Conservation (phyloP, 2,113 vertebrate genomes). For the Hiodon tergisus region DNA sequence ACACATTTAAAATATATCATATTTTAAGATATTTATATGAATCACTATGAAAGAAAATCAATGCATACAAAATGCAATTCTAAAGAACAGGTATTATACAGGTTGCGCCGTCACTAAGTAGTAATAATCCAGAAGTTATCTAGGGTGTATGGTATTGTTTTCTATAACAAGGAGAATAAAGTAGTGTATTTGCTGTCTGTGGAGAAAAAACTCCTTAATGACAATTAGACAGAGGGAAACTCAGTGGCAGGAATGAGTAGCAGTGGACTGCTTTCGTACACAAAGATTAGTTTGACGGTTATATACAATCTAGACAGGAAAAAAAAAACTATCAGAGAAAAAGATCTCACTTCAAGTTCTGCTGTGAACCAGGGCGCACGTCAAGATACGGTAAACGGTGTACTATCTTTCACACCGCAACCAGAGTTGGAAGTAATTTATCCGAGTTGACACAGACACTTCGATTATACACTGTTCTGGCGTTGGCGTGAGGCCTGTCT, state of each 20-base stretch:
- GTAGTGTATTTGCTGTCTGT: not conserved
- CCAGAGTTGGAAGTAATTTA: slow-evolving; percentile 52
- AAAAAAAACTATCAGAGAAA: not conserved
- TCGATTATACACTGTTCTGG: slow-evolving; percentile 40
- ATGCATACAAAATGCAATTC: not conserved
- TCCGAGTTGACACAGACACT: slow-evolving; percentile 50
- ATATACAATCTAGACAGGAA: slow-evolving; percentile 20
- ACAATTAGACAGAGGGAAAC: not conserved
- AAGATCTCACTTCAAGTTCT: slow-evolving; percentile 38
- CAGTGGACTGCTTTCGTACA: not conserved
- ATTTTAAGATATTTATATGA: too few relatives aligned
- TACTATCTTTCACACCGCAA: slow-evolving; percentile 42
- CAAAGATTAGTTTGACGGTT: slow-evolving; percentile 1
- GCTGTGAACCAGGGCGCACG: slow-evolving; percentile 37
- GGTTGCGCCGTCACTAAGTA: not conserved
- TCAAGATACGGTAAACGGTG: slow-evolving; percentile 44
- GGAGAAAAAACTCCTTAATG: not conserved
- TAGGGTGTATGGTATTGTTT: not conserved
- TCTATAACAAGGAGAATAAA: not conserved
- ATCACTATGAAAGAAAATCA: not conserved
- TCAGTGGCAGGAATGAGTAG: not conserved
- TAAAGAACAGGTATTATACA: not conserved
- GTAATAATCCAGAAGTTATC: not conserved
- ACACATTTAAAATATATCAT: too few relatives aligned
- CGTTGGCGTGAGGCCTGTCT: slow-evolving; percentile 7